Conservation (phyloP, 2,888 invertebrate genomes). For the Ophion slaviceki region DNA sequence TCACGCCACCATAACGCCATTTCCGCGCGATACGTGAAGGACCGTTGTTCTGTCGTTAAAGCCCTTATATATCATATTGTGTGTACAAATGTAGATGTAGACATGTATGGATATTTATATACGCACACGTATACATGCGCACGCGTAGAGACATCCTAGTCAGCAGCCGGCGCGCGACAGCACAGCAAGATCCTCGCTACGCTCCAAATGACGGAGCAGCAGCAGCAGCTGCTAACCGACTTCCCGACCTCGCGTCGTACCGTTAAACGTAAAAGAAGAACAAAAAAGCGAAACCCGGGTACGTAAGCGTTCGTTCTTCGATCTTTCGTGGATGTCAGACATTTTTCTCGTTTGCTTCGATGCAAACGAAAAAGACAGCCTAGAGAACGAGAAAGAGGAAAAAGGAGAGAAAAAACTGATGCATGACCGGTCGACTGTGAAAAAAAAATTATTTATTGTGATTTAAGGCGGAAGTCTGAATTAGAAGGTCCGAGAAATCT, state of each 20-base stretch:
- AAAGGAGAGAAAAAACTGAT: too few relatives aligned
- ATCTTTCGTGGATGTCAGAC: slow-evolving; percentile 6
- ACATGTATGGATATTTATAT: too few relatives aligned
- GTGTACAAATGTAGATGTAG: neutral
- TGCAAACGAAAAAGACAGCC: neutral
- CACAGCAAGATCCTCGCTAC: slow-evolving; percentile 42
- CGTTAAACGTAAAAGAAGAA: slow-evolving; percentile 24
- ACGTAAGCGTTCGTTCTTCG: neutral
- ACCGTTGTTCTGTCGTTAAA: slow-evolving; percentile 36
- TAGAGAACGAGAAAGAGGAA: neutral
- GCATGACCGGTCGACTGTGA: too few relatives aligned
- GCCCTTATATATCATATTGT: neutral
- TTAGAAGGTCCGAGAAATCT: too few relatives aligned
- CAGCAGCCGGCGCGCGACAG: slow-evolving; percentile 15
- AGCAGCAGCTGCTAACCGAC: slow-evolving; percentile 62
- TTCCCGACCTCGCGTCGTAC: slow-evolving; percentile 50
- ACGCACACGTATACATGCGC: too few relatives aligned
- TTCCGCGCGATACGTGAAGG: slow-evolving; percentile 33
- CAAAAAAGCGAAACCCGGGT: neutral
- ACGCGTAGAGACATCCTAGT: slow-evolving; percentile 27
- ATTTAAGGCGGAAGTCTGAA: too few relatives aligned
- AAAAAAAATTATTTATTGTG: too few relatives aligned
- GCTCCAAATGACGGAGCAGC: slow-evolving; percentile 37
- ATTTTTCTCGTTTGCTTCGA: slow-evolving; percentile 3
- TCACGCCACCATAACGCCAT: slow-evolving; percentile 6